phyloP scores from a whole-genome alignment of 2,888 invertebrate species.

The Ophion ellenae region DNA sequence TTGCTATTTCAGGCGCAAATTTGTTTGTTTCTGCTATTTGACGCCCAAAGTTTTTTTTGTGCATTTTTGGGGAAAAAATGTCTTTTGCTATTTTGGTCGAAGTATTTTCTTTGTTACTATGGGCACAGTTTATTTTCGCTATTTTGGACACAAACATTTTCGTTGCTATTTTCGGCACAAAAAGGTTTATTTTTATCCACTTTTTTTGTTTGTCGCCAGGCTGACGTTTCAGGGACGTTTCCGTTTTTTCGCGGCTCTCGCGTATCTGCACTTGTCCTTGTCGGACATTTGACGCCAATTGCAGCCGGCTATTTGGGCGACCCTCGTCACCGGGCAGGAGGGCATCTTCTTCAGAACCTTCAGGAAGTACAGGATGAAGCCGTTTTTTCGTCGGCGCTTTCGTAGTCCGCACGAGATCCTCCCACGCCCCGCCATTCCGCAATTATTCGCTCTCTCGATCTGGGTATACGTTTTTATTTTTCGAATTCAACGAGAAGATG shows the following conservation, averaged over 20 bases:
- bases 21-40: neutral
- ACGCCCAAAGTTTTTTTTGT: neutral
- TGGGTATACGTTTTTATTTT: neutral
- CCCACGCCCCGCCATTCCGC: conserved; percentile 21
- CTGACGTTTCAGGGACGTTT: conserved; percentile 18
- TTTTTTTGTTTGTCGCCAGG: neutral
- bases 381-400: conserved; percentile 68
- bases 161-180: neutral
- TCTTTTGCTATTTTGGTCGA: neutral
- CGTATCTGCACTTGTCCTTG: conserved; percentile 70
- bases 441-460: conserved; percentile 1
- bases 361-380: conserved; percentile 72
- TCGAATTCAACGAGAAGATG: neutral
- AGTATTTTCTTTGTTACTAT: neutral
- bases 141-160: neutral
- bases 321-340: conserved; percentile 68
- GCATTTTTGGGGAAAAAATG: too few relatives aligned
- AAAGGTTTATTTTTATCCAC: neutral
- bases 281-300: conserved; percentile 72
- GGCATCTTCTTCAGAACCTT: conserved; percentile 70
- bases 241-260: conserved; percentile 56
- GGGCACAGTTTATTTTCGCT: neutral
- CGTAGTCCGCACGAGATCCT: conserved; percentile 50
- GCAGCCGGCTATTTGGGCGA: conserved; percentile 72
- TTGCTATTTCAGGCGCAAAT: neutral